Conservation (phyloP, 2,113 vertebrate genomes). For the Mustelus asterias region DNA sequence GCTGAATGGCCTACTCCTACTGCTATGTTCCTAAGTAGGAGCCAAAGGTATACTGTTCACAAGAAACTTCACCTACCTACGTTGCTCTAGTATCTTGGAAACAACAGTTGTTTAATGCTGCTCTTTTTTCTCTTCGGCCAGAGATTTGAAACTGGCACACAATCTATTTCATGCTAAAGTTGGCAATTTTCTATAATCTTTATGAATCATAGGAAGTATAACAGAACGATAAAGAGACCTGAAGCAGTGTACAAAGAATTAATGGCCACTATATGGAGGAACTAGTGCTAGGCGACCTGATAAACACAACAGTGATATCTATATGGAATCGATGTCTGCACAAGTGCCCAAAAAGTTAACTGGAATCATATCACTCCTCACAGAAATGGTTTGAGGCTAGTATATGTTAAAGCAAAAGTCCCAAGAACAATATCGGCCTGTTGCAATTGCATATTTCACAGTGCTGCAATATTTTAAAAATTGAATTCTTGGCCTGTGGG, state of each 20-base stretch:
- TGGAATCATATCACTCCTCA: not conserved
- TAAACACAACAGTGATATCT: not conserved
- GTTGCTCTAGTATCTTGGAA: not conserved
- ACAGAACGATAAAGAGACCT: not conserved
- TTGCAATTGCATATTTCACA: not conserved
- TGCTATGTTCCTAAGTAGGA: not conserved
- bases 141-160: not conserved
- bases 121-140: not conserved
- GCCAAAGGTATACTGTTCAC: not conserved
- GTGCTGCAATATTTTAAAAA: not conserved
- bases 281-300: not conserved
- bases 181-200: not conserved
- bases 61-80: not conserved
- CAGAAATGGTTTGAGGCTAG: not conserved
- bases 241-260: not conserved
- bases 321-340: not conserved
- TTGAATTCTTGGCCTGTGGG: not conserved
- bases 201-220: not conserved
- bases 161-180: not conserved
- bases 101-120: not conserved
- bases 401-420: not conserved
- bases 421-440: not conserved
- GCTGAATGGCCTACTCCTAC: not conserved
- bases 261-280: not conserved
- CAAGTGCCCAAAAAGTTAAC: not conserved